phyloP scores from a whole-genome alignment of 1,140 invertebrate species.

The Tribolium madens region DNA sequence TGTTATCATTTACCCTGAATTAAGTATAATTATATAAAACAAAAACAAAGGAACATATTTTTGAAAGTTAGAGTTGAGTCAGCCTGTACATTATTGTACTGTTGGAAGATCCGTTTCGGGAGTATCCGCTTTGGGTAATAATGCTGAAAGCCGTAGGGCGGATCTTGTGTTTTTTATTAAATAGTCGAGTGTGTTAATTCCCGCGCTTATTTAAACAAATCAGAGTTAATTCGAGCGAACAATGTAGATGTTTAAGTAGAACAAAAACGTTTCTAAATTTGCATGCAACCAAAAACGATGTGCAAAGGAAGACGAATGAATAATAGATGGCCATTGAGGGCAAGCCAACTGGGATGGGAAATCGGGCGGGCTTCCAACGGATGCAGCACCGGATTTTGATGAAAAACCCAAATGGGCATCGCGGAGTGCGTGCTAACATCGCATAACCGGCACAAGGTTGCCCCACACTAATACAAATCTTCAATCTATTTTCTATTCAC shows the following conservation, averaged over 20 bases:
- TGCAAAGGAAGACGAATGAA: conserved; percentile 43
- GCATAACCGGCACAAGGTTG: not conserved
- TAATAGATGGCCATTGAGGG: conserved; percentile 35
- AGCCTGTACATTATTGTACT: not conserved
- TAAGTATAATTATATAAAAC: no score
- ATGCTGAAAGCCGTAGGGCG: not conserved
- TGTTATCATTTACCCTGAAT: no score
- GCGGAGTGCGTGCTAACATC: conserved; percentile 12
- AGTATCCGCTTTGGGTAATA: not conserved
- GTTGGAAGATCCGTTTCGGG: not conserved
- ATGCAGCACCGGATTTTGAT: conserved; percentile 41
- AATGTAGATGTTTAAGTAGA: conserved; percentile 1
- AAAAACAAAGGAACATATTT: no score
- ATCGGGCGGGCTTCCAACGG: conserved; percentile 24
- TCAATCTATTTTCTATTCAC: not conserved
- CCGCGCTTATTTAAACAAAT: conserved; percentile 28
- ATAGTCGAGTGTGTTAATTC: conserved; percentile 6
- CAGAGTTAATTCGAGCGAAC: conserved; percentile 19
- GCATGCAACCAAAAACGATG: conserved; percentile 28
- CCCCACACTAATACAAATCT: conserved; percentile 9
- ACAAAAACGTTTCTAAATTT: conserved; percentile 25
- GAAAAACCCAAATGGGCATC: conserved; percentile 23
- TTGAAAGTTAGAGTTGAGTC: no score
- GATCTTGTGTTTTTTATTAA: not conserved
- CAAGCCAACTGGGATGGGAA: conserved; percentile 17